Conservation (phyloP, 2,888 invertebrate species). For the Mesopsocus fuscifrons region DNA sequence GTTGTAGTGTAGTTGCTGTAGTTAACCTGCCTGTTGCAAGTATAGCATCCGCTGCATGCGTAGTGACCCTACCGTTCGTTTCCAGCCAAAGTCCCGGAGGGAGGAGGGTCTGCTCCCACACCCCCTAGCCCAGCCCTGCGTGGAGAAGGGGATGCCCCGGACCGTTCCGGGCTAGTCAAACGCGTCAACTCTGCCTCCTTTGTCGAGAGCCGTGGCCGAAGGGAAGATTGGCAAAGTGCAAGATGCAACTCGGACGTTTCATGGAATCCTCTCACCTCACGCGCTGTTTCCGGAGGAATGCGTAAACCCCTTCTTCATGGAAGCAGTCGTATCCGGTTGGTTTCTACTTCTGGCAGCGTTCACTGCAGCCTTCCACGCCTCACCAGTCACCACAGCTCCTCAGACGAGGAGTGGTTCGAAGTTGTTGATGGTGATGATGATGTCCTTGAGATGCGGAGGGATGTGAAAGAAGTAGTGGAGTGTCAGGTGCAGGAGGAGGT, state of each 20-base stretch:
- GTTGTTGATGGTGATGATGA: slow-evolving; percentile 20
- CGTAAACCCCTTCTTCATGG: background rate
- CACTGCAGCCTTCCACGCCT: slow-evolving; percentile 22
- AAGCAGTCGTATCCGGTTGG: slow-evolving; percentile 19
- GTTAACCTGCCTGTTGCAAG: too few species aligned
- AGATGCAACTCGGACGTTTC: slow-evolving; percentile 6
- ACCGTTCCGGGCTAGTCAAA: slow-evolving; percentile 14
- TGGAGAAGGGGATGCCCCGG: background rate
- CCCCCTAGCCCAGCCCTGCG: background rate
- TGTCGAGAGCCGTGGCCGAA: slow-evolving; percentile 14
- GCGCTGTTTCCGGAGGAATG: background rate
- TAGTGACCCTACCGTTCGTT: slow-evolving; percentile 11
- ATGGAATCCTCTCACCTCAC: slow-evolving; percentile 8
- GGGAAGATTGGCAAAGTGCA: slow-evolving; percentile 7
- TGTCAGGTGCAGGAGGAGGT: background rate
- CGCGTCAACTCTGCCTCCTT: slow-evolving; percentile 18
- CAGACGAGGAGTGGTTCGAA: slow-evolving; percentile 30
- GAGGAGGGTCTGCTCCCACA: background rate
- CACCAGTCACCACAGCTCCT: slow-evolving; percentile 28
- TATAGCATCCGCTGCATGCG: too few species aligned
- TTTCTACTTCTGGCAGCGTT: slow-evolving; percentile 20
- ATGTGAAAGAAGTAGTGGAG: slow-evolving; percentile 10
- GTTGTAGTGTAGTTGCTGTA: too few species aligned
- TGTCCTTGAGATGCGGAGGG: slow-evolving; percentile 9
- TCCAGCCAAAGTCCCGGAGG: slow-evolving; percentile 11